A percentile compares a stretch with the other conserved stretches of the same genome.
These are phyloP conservation scores for Euschistus heros DNA, from an alignment of 1,140 invertebrate species.

Conservation along the genomic window DNA sequence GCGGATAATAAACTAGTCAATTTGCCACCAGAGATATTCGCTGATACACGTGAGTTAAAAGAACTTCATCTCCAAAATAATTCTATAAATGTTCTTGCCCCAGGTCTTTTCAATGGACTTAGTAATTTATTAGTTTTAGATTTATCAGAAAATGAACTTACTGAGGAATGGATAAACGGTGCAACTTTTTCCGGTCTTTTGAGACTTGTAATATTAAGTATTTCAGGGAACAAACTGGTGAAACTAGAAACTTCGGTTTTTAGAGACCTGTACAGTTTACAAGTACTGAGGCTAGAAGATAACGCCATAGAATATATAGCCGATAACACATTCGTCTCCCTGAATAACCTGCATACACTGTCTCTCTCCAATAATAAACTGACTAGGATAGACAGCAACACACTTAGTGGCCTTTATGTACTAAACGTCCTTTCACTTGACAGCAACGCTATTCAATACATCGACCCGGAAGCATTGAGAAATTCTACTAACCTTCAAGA, in stretches of 20 bases:
- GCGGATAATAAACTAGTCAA: conserved; percentile 71
- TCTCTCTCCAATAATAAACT: conserved; percentile 78
- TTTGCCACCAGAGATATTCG: conserved; percentile 70
- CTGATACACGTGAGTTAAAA: conserved; percentile 64
- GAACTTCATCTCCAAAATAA: conserved; percentile 78
- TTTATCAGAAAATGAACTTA: conserved; percentile 73
- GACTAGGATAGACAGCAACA: conserved; percentile 60
- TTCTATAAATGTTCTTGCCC: conserved; percentile 73
- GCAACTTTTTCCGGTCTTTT: conserved; percentile 75
- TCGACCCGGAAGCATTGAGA: conserved; percentile 67
- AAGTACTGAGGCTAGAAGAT: conserved; percentile 69
- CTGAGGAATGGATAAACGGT: conserved; percentile 74
- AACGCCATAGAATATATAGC: conserved; percentile 71
- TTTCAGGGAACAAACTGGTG: conserved; percentile 68
- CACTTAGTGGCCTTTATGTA: conserved; percentile 64
- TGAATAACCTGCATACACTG: conserved; percentile 72
- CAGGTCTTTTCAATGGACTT: conserved; percentile 71
- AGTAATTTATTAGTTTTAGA: conserved; percentile 71
- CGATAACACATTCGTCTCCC: conserved; percentile 68
- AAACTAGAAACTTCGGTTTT: conserved; percentile 70
- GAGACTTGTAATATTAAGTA: conserved; percentile 65
- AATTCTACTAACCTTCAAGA: conserved; percentile 78
- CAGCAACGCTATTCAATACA: conserved; percentile 65
- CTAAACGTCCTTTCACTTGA: conserved; percentile 70
- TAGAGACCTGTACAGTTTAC: conserved; percentile 64